Evolutionary conservation across 1,140 invertebrate species (phyloP).

Genomic region (Monochamus saltuarius): DNA sequence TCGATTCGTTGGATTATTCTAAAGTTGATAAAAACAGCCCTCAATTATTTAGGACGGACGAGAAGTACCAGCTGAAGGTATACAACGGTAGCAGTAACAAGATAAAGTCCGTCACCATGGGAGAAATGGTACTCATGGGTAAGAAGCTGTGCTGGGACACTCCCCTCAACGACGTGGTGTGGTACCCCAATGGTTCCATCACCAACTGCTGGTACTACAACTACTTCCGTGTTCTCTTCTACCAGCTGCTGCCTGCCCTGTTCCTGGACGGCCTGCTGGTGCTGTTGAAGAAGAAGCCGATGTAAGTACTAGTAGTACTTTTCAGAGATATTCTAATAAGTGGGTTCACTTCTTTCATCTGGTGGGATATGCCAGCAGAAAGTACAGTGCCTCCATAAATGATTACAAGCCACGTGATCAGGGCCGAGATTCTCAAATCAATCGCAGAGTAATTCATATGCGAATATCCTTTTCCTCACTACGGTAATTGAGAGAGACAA

Average conservation of each 20-base stretch:
- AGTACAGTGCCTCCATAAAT: too few relatives aligned
- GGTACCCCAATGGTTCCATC: slow-evolving; percentile 61
- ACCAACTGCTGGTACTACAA: slow-evolving; percentile 55
- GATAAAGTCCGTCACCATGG: slow-evolving; percentile 69
- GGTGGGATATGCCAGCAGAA: too few relatives aligned
- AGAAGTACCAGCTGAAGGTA: slow-evolving; percentile 54
- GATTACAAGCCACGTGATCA: too few relatives aligned
- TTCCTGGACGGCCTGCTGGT: slow-evolving; percentile 64
- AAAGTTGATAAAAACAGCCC: too few relatives aligned
- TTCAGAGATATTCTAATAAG: too few relatives aligned
- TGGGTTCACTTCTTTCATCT: too few relatives aligned
- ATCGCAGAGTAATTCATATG: too few relatives aligned
- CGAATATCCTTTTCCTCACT: too few relatives aligned
- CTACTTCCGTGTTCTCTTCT: slow-evolving; percentile 60
- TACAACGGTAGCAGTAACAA: slow-evolving; percentile 67
- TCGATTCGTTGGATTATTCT: too few relatives aligned
- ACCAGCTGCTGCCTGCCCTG: slow-evolving; percentile 71
- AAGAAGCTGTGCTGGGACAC: slow-evolving; percentile 54
- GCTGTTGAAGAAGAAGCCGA: slow-evolving; percentile 65
- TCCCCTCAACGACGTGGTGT: slow-evolving; percentile 69
- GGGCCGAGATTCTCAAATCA: too few relatives aligned
- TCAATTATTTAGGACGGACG: slow-evolving; percentile 15
- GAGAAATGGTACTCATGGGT: slow-evolving; percentile 59
- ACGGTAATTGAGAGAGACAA: too few relatives aligned
- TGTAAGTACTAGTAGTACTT: too few relatives aligned